Evolutionary conservation across 2,113 vertebrate genomes (phyloP), one percentile per base, ranked within the genome.

Genomic region (Caloenas nicobarica): DNA sequence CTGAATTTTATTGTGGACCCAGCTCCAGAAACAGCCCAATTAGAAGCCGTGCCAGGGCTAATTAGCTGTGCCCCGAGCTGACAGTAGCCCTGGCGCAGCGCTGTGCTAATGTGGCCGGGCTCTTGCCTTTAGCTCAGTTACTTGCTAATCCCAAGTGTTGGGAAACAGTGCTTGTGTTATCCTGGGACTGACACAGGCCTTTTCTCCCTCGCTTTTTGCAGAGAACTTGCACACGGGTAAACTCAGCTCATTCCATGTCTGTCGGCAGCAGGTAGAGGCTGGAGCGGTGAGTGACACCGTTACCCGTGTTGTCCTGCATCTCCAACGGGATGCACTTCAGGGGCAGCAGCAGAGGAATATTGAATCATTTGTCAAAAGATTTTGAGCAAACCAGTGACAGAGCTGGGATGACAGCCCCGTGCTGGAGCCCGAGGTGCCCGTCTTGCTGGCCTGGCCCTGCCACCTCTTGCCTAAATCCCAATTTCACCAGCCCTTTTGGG

Each of bases 221-320:
- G 79, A 21, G 86, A 40, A 29, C n/a, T 29, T 36, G 51, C 73
- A 1, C 65, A 4, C 19, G 0, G 9, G 40, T 3, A 3, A 44
- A 2, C 42, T 28, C 19, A 0, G n/a, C 74, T 85, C 8, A 0
- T 24, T 31, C 57, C 61, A 11, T 8, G 44, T 14, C 33, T 34
- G 38, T 0, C 57, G 44, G 42, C 42, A 44, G 42, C 42, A 44
- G 42, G 62, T 0, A 25, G 61, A 51, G n/a, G 19, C 33, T 33
- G 2, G 50, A 22, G 62, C 2, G 3, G 5, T 1, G 60, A 11
- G 71, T 5, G 40, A 23, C 1, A 1, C 6, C 4, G 0, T 4
- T 1, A 0, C 0, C 83, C 34, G 0, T 42, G 0, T 2, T 2
- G 13, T 8, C 44, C 86, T 69, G 24, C 51, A 1, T 12, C 48